Base-by-base conservation (phyloP, 2,888 invertebrate genomes). In the Pyrocoelia pectoralis region DNA sequence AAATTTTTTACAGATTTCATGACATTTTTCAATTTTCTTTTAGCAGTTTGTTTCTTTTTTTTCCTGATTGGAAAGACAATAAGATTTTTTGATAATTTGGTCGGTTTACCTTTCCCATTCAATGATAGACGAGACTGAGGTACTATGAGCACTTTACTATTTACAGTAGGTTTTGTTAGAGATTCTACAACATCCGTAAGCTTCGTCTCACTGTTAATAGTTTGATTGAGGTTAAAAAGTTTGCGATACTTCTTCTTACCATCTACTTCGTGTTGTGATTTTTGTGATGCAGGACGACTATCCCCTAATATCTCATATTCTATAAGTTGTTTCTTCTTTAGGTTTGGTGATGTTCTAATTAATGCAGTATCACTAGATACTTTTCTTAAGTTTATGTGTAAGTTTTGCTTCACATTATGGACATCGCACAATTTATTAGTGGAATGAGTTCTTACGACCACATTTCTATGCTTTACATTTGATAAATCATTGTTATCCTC, bases 141-240 rank as follows among this genome's bases (percentile, higher is more conserved):
- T 18, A 46, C 17, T 9, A 46, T 18, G n/a, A 46, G 46, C 8
- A 10, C 15, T 46, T 46, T 46, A 10, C 15, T 18, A 17, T 46
- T 46, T 18, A 43, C 1, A 18, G 17, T 15, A 4, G 46, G 17
- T 18, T 17, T 1, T 3, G 15, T 5, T 17, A 10, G 17, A 17
- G 46, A 3, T 18, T 46, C 46, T n/a, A 17, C 46, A 14, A 17
- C 8, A 1, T 18, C 17, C 10, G 8, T 1, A 8, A 18, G 15
- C 17, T 15, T 10, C 4, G 15, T 12, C n/a, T n/a, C 19, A 2
- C 10, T 3, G 2, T 17, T 13, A n/a, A 40, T 9, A 40, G 56
- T 24, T 17, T 58, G 52, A 48, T 58, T 41, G 8, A 52, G 12
- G 41, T 58, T 58, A 51, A 49, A 55, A 24, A 61, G 50, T 33